Evolutionary conservation across 2,888 invertebrate species (phyloP).

Genomic region (Tetanocera ferruginea): DNA sequence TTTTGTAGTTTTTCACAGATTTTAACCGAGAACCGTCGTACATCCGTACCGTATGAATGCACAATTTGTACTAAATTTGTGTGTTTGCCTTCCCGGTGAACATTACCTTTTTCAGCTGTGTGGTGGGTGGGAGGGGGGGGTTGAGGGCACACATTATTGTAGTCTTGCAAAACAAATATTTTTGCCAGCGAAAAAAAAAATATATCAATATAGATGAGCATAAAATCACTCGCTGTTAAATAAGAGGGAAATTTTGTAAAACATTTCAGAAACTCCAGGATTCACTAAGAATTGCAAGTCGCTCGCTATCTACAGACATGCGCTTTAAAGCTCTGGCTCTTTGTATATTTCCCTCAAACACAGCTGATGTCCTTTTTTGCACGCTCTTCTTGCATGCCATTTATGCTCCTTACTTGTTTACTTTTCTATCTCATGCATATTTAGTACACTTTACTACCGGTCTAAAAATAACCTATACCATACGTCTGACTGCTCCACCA

Average conservation of each 20-base stretch:
- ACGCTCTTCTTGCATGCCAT: constrained; percentile 1
- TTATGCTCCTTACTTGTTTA: constrained; percentile 14
- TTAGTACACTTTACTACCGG: constrained; percentile 38
- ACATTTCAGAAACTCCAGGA: not conserved
- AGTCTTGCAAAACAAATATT: constrained; percentile 27
- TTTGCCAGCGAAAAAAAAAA: constrained; percentile 5
- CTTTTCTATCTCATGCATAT: constrained; percentile 1
- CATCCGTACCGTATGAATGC: constrained; percentile 68
- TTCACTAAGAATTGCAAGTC: not conserved
- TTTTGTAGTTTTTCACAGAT: not conserved
- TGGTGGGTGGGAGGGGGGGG: not conserved
- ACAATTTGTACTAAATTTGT: constrained; percentile 68
- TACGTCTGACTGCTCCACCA: constrained; percentile 42
- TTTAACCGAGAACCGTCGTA: constrained; percentile 41
- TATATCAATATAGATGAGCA: too few species aligned
- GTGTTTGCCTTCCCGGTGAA: constrained; percentile 22
- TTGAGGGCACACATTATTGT: not conserved
- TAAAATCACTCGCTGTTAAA: too few species aligned
- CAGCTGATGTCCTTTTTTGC: constrained; percentile 38
- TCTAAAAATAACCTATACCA: constrained; percentile 35
- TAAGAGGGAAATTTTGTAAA: not conserved
- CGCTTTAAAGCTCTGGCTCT: not conserved
- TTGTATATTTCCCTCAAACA: constrained; percentile 2
- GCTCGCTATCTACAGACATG: not conserved
- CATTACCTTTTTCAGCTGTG: not conserved